Conservation (phyloP, 2,888 invertebrate genomes). For the Plagodis dolabraria region DNA sequence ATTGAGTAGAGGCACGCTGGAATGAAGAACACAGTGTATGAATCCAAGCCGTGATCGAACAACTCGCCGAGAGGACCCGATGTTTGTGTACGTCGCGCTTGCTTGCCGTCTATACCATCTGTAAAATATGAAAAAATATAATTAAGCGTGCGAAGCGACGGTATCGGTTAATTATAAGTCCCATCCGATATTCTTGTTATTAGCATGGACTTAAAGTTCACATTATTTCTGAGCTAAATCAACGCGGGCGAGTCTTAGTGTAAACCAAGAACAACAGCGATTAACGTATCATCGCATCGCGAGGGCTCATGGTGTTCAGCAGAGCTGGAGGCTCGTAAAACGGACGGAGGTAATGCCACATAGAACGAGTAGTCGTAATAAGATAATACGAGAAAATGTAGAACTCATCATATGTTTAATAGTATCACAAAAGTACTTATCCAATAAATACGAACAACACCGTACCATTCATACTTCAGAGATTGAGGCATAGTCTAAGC, state of each 20-base stretch:
- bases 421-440: constrained; percentile 79
- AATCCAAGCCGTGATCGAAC: constrained; percentile 99
- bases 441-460: constrained; percentile 98
- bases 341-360: no score
- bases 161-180: no score
- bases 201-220: no score
- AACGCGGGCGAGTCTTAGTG: background rate
- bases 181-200: no score
- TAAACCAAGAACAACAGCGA: background rate
- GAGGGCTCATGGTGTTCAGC: no score
- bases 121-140: constrained; percentile 28
- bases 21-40: constrained; percentile 97
- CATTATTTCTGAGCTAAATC: no score
- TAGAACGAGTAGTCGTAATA: no score
- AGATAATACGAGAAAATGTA: no score
- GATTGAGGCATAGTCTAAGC: constrained; percentile 89
- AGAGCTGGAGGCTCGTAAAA: no score
- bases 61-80: constrained; percentile 98
- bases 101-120: constrained; percentile 99
- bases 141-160: background rate
- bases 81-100: constrained; percentile 96
- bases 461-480: constrained; percentile 94
- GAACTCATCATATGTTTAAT: background rate
- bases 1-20: constrained; percentile 97
- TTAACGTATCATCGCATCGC: background rate